Evolutionary conservation across 2,888 invertebrate species (phyloP), one percentile per base, ranked within the genome.

Genomic region (Lissocephala sabroskyi): DNA sequence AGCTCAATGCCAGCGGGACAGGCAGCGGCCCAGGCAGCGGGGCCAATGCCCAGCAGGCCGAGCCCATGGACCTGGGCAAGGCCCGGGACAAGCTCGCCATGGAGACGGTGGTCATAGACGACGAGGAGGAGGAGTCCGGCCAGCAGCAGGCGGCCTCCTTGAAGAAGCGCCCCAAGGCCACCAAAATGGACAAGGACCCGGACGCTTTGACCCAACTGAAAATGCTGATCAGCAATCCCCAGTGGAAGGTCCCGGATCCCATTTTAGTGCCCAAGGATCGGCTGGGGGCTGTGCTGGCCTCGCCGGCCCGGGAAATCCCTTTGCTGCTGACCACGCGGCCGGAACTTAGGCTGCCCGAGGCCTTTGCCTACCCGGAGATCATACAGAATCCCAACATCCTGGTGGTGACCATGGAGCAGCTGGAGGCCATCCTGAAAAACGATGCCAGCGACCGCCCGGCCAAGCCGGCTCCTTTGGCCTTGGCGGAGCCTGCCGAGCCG

Each of bases 201-300:
- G 87, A 87, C 77, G 91, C 94, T 0, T 79, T 92, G 4, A 89
- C 89, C 50, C 94, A 94, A 77, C 85, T 94, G 6, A 89, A 90
- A 61, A 87, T 89, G 75, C 85, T 94, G 17, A 87, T 91, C 53
- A 86, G 87, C 40, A 90, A 89, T 67, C 86, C 89, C 5, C 89
- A 89, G 59, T 88, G 91, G 74, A 88, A 90, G 79, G 89, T 94
- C 77, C 94, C 94, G 33, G 93, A 94, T 86, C 94, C 94, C 7
- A 86, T 94, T 68, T 83, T 94, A 52, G 90, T 94, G 55, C 94
- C 94, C 42, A 91, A 92, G 83, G 90, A 92, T 71, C 88, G 89
- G 67, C 84, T 94, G 40, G 89, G 90, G 43, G 87, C 88, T 14
- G 89, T 94, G 29, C 85, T 94, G 17, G 88, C 89, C 1, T 88